Percentiles rank a stretch among this genome's conserved stretches.
phyloP scores from a whole-genome alignment of 2,113 vertebrate genomes.

The Phalacrocorax aristotelis region DNA sequence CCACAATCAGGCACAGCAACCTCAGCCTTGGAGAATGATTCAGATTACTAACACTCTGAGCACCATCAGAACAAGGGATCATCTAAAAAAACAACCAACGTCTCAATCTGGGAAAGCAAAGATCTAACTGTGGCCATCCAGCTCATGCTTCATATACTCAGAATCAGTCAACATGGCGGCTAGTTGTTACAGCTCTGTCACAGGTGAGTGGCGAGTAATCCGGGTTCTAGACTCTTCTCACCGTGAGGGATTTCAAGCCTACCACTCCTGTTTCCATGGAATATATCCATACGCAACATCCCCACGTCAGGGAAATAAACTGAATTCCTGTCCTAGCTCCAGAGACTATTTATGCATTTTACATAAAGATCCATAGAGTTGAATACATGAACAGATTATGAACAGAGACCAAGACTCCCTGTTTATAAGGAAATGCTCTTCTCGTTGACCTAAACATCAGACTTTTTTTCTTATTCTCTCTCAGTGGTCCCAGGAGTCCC shows the following conservation, averaged over 20 bases:
- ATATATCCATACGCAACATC: neutral
- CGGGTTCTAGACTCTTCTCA: neutral
- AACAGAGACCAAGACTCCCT: neutral
- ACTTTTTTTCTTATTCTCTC: neutral
- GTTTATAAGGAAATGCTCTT: neutral
- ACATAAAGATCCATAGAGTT: neutral
- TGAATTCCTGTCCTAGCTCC: neutral
- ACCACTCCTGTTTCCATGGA: neutral
- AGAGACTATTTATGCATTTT: neutral
- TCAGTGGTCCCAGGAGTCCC: neutral
- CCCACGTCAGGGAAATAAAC: neutral
- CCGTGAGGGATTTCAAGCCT: neutral
- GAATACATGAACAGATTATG: neutral
- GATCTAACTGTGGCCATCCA: neutral
- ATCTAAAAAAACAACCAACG: neutral
- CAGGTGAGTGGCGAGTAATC: neutral
- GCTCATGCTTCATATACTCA: neutral
- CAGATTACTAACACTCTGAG: neutral
- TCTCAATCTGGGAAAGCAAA: neutral
- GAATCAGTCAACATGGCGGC: neutral
- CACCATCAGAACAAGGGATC: neutral
- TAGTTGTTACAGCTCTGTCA: neutral
- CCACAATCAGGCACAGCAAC: neutral
- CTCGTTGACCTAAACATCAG: neutral
- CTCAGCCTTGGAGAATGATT: neutral